These are phyloP conservation scores for Agrochola litura DNA, from an alignment of 2,888 invertebrate species.

Conservation along the genomic window DNA sequence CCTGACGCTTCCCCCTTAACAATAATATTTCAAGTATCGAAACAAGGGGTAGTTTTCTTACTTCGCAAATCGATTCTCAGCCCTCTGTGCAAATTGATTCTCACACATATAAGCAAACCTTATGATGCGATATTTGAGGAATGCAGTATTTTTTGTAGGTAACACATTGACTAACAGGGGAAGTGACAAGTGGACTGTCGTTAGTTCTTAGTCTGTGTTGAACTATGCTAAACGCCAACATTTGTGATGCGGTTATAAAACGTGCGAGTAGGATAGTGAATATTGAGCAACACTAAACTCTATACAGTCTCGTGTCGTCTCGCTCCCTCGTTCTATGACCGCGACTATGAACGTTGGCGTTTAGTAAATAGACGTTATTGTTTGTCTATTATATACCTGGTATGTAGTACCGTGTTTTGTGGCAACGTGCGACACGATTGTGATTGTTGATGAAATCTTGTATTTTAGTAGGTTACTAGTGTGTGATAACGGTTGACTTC, in stretches of 20 bases:
- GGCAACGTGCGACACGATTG: constrained; percentile 42
- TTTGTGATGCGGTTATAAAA: constrained; percentile 1
- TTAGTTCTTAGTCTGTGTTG: constrained; percentile 39
- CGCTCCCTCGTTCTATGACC: constrained; percentile 12
- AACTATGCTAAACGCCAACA: constrained; percentile 14
- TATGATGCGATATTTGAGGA: background rate
- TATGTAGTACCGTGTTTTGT: constrained; percentile 47
- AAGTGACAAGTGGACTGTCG: constrained; percentile 23
- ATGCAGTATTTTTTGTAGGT: constrained; percentile 31
- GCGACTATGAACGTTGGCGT: background rate
- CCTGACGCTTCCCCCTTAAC: too few species aligned
- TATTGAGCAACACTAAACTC: background rate
- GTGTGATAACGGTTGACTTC: constrained; percentile 79
- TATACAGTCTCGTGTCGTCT: constrained; percentile 1
- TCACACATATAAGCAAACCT: constrained; percentile 16
- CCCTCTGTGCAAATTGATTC: too few species aligned
- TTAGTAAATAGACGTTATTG: constrained; percentile 37
- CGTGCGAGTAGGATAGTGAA: constrained; percentile 6
- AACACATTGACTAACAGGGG: constrained; percentile 23
- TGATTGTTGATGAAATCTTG: constrained; percentile 70
- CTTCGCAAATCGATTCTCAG: background rate
- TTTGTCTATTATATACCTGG: constrained; percentile 43
- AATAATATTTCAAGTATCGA: constrained; percentile 11
- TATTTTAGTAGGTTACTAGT: constrained; percentile 78
- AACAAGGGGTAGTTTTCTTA: background rate